phyloP scores from a whole-genome alignment of 1,140 invertebrate genomes.

The Drosophila quadrilineata region DNA sequence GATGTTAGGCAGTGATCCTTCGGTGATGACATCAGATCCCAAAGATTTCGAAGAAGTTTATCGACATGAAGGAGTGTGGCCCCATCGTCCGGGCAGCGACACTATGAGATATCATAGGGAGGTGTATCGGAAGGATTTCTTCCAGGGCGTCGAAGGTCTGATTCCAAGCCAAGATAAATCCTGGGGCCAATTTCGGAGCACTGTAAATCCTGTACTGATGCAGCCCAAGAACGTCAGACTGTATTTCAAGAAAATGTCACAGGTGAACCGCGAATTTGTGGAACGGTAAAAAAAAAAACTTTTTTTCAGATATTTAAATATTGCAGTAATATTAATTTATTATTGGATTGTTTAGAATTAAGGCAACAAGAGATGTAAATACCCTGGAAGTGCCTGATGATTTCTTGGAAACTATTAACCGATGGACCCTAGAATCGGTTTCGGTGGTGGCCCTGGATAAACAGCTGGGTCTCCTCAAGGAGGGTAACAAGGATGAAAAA shows the following conservation, averaged over 20 bases:
- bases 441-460: slow-evolving; percentile 86
- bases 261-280: slow-evolving; percentile 80
- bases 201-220: slow-evolving; percentile 82
- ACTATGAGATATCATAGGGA: slow-evolving; percentile 58
- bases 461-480: slow-evolving; percentile 83
- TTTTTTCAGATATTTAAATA: not conserved
- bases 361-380: slow-evolving; percentile 82
- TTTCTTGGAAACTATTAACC: slow-evolving; percentile 85
- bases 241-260: slow-evolving; percentile 80
- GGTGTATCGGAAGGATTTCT: slow-evolving; percentile 50
- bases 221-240: slow-evolving; percentile 82
- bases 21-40: slow-evolving; percentile 55
- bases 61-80: slow-evolving; percentile 72
- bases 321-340: slow-evolving; percentile 45
- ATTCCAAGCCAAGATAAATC: slow-evolving; percentile 51
- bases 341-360: slow-evolving; percentile 74
- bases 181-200: slow-evolving; percentile 63
- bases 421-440: slow-evolving; percentile 88
- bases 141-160: slow-evolving; percentile 53
- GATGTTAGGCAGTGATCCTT: slow-evolving; percentile 43
- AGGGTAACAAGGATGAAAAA: slow-evolving; percentile 75
- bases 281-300: slow-evolving; percentile 24
- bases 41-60: slow-evolving; percentile 64
- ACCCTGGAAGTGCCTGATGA: slow-evolving; percentile 83
- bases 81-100: slow-evolving; percentile 51